phyloP scores from a whole-genome alignment of 1,140 invertebrate species.

The Potamilus streckersoni region DNA sequence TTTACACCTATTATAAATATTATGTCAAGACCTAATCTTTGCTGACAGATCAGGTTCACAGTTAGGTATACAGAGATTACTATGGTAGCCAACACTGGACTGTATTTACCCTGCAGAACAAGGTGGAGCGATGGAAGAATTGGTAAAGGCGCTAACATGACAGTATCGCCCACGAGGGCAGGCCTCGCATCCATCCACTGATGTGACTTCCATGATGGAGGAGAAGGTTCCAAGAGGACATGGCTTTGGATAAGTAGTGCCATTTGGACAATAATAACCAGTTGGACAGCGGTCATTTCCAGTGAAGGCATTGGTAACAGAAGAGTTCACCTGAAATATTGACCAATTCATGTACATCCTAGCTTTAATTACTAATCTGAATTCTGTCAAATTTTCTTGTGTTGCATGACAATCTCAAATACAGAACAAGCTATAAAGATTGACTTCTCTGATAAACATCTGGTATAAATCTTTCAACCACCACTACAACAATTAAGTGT shows the following conservation, averaged over 20 bases:
- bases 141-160: constrained; percentile 64
- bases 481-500: too few species aligned
- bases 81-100: neutral
- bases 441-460: too few species aligned
- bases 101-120: constrained; percentile 56
- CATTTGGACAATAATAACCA: constrained; percentile 63
- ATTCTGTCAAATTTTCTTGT: too few species aligned
- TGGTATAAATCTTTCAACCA: too few species aligned
- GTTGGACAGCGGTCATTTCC: constrained; percentile 62
- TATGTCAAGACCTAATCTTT: too few species aligned
- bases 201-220: constrained; percentile 38
- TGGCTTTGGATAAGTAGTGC: constrained; percentile 54
- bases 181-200: constrained; percentile 48
- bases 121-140: constrained; percentile 46
- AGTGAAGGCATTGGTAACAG: constrained; percentile 52
- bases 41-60: neutral
- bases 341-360: neutral
- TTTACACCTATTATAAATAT: too few species aligned
- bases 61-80: neutral
- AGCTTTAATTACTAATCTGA: too few species aligned
- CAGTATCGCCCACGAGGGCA: constrained; percentile 72
- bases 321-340: constrained; percentile 49
- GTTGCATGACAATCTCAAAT: too few species aligned
- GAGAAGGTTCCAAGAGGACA: constrained; percentile 64
- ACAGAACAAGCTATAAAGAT: too few species aligned